Evolutionary conservation across 2,113 vertebrate species (phyloP).

Genomic region (Gasterosteus aculeatus): DNA sequence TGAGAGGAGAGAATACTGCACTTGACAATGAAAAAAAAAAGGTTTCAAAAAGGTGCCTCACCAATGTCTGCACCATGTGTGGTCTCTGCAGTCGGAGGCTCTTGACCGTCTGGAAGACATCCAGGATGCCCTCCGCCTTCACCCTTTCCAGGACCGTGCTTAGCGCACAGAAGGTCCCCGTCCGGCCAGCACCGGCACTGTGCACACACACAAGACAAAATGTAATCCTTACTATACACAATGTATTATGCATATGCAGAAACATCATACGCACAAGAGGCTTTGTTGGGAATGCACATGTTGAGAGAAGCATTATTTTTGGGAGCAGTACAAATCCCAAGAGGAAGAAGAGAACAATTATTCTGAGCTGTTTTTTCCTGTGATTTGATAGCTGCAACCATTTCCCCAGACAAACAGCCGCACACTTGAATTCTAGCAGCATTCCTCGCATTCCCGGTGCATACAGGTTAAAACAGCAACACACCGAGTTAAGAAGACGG

Average conservation of each 20-base stretch:
- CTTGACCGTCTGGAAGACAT: slow-evolving; percentile 99
- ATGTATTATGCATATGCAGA: slow-evolving; percentile 1
- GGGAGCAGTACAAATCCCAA: slow-evolving; percentile 31
- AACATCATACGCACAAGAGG: neutral
- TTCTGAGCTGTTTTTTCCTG: slow-evolving; percentile 43
- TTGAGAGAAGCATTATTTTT: slow-evolving; percentile 3
- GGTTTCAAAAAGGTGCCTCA: slow-evolving; percentile 66
- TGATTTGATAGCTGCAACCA: slow-evolving; percentile 28
- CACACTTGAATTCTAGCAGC: neutral
- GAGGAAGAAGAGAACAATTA: slow-evolving; percentile 55
- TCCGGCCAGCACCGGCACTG: slow-evolving; percentile 96
- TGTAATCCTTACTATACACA: neutral
- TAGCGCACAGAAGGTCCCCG: slow-evolving; percentile 96
- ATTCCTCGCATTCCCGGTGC: neutral
- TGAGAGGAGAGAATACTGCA: neutral
- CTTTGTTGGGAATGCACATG: slow-evolving; percentile 1
- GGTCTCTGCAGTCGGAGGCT: slow-evolving; percentile 97
- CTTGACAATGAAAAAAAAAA: neutral
- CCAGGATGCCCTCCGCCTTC: slow-evolving; percentile 97
- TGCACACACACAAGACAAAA: slow-evolving; percentile 25
- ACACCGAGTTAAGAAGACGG: neutral
- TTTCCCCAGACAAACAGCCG: slow-evolving; percentile 1
- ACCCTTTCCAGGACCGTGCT: slow-evolving; percentile 98
- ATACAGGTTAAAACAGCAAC: neutral
- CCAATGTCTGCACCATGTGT: slow-evolving; percentile 99